Percentiles rank a stretch among this genome's conserved stretches.
Evolutionary conservation across 1,140 invertebrate species (phyloP).

Genomic region (Ruditapes philippinarum): DNA sequence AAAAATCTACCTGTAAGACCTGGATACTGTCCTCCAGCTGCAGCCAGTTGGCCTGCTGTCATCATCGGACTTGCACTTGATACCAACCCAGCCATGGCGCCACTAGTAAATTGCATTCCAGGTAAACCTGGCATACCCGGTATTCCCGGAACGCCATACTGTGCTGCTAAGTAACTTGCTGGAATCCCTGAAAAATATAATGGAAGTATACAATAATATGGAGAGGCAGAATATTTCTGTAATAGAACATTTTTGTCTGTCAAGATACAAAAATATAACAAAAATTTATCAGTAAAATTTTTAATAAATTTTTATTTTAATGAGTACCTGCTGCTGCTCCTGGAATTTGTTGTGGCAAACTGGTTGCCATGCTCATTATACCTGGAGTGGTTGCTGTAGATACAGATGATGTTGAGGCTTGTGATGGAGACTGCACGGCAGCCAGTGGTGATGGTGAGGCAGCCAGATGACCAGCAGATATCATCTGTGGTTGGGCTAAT

Average conservation of each 20-base stretch:
- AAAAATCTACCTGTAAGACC: constrained; percentile 51
- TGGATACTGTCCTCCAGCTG: constrained; percentile 49
- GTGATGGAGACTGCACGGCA: neutral
- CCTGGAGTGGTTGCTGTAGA: neutral
- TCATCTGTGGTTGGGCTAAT: constrained; percentile 52
- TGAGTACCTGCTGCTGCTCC: constrained; percentile 25
- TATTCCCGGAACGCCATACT: constrained; percentile 27
- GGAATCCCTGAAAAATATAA: constrained; percentile 39
- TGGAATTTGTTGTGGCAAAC: constrained; percentile 1
- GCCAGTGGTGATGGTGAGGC: constrained; percentile 51
- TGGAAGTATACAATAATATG: no score
- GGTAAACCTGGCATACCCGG: constrained; percentile 35
- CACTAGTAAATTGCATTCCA: constrained; percentile 15
- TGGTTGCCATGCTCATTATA: constrained; percentile 36
- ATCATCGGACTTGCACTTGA: constrained; percentile 33
- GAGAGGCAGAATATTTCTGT: no score
- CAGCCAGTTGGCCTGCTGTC: constrained; percentile 27
- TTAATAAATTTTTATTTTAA: no score
- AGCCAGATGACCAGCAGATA: constrained; percentile 44
- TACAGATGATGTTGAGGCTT: neutral
- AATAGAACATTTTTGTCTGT: no score
- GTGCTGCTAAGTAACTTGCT: constrained; percentile 17
- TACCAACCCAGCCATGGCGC: constrained; percentile 15
- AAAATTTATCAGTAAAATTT: no score
- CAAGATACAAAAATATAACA: no score